These are phyloP conservation scores for Origma solitaria DNA, from an alignment of 2,113 vertebrate species.

Conservation along the genomic window DNA sequence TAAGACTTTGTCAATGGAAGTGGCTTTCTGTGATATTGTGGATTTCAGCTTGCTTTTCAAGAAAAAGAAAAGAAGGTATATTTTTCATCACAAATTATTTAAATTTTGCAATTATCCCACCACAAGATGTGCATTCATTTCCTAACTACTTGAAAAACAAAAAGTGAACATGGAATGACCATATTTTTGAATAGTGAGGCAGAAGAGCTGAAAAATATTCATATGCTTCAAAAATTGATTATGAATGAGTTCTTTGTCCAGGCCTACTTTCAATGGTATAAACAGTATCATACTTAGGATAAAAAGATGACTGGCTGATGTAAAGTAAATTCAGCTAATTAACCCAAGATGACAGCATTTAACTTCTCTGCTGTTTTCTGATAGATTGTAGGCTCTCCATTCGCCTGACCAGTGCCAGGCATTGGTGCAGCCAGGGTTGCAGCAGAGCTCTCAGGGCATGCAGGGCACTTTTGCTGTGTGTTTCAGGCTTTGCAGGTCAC, in stretches of 20 bases:
- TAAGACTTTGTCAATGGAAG: neutral
- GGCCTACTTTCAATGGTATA: neutral
- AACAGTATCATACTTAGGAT: neutral
- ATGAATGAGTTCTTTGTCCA: neutral
- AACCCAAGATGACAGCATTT: neutral
- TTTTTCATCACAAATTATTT: neutral
- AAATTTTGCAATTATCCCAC: neutral
- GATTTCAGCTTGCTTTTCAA: neutral
- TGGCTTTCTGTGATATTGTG: neutral
- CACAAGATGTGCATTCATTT: neutral
- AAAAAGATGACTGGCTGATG: neutral
- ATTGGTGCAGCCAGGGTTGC: neutral
- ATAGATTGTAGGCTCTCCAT: neutral
- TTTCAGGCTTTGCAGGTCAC: neutral
- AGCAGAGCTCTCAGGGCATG: neutral
- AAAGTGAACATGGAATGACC: neutral
- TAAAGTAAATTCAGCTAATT: neutral
- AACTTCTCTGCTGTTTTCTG: neutral
- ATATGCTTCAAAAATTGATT: neutral
- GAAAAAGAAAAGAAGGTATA: neutral
- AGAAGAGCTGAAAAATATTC: neutral
- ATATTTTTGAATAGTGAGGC: neutral
- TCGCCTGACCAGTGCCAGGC: neutral
- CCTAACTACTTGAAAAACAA: neutral
- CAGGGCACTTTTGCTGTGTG: neutral